Base-by-base conservation (phyloP, 2,888 invertebrate genomes). In the Dione vanillae region DNA sequence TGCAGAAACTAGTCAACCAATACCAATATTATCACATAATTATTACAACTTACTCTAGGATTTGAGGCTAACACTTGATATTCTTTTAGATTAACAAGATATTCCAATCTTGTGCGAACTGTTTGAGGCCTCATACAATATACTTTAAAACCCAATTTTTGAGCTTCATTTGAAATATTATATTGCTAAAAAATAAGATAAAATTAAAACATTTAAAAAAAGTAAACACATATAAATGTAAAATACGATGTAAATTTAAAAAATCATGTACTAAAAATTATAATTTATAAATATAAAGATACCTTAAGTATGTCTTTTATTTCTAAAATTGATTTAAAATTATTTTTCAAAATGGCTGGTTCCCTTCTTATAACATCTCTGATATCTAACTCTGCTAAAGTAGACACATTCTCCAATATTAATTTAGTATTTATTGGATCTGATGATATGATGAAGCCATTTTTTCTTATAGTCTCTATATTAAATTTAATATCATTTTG, bases 271-370 rank as follows among this genome's bases (percentile, higher is more conserved):
- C 27, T n/a, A n/a, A n/a, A 27, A 27, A 5, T 27, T 27, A 27
- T 19, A 19, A 49, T 19, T 49, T 6, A 49, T 19, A 49, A 19
- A 11, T 19, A 49, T 8, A 10, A 7, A 54, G 6, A 74, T 71
- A 93, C 90, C 86, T 94, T 91, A 10, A 96, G 87, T 73, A 95
- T 86, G 56, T 94, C 83, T 70, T 94, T 90, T 35, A 95, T 95
- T 82, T 93, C 87, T 52, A 93, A 75, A 27, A 96, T 80, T 19
- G 94, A 85, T 71, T 93, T 92, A 71, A 94, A 94, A 62, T 94
- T 90, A 65, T 94, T 94, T 87, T 94, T 95, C 62, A 96, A 83
- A 75, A 96, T 93, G 75, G 95, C 95, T 12, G 96, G 96, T 78
- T 94, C 93, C 20, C 82, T 83, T 78, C 83, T 88, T 45, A 95